Conservation (phyloP, 2,113 vertebrate genomes). For the Laticauda colubrina region DNA sequence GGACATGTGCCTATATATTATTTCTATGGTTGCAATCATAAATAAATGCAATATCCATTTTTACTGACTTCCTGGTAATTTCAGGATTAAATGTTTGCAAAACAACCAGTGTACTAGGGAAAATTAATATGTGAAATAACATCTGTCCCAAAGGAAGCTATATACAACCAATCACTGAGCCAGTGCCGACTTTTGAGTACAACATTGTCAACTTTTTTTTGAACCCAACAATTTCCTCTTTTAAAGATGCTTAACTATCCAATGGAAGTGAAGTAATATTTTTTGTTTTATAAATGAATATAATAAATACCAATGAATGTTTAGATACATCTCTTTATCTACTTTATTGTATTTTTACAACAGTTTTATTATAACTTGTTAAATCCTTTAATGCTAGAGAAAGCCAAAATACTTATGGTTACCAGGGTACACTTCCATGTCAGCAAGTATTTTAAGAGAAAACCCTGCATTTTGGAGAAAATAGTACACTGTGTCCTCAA, state of each 20-base stretch:
- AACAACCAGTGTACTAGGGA: background rate
- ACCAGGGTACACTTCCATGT: background rate
- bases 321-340: background rate
- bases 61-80: background rate
- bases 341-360: background rate
- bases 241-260: too few relatives aligned
- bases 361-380: background rate
- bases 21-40: background rate
- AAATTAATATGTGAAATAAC: background rate
- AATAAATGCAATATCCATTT: background rate
- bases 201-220: background rate
- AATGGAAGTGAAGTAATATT: too few relatives aligned
- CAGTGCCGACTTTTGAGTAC: background rate
- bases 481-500: background rate
- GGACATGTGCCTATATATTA: too few relatives aligned
- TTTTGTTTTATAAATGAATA: background rate
- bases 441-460: background rate
- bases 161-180: background rate
- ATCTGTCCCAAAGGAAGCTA: background rate
- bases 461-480: background rate
- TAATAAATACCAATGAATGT: background rate
- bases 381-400: background rate
- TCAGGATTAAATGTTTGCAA: background rate
- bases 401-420: background rate
- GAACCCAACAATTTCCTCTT: background rate